phyloP scores from a whole-genome alignment of 1,140 invertebrate species.

The Drosophila obscura region DNA sequence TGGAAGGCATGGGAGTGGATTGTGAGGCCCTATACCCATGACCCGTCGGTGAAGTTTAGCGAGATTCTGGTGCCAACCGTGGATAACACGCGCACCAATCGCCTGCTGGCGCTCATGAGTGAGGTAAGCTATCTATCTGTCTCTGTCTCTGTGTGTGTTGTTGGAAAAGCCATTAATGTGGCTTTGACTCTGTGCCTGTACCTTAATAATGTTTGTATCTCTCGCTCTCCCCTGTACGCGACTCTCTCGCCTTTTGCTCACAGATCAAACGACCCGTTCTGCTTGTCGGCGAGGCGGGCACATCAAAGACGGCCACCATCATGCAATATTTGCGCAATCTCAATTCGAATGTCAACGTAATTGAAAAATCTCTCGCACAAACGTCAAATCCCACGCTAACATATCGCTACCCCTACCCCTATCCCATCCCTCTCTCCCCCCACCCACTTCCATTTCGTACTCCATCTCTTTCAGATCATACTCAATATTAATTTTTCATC shows the following conservation, averaged over 20 bases:
- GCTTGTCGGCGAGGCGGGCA: conserved; percentile 94
- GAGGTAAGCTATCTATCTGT: conserved; percentile 82
- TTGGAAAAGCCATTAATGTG: conserved; percentile 25
- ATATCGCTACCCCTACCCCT: conserved; percentile 13
- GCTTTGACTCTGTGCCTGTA: conserved; percentile 5
- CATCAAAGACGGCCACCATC: conserved; percentile 95
- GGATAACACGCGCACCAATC: conserved; percentile 91
- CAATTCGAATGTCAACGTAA: conserved; percentile 89
- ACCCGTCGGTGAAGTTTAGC: conserved; percentile 88
- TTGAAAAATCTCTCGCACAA: conserved; percentile 74
- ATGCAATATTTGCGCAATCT: conserved; percentile 91
- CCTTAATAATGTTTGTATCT: conserved; percentile 43
- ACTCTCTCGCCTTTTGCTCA: neutral
- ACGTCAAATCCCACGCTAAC: conserved; percentile 35
- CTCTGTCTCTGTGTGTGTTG: too few relatives aligned
- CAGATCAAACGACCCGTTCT: conserved; percentile 90
- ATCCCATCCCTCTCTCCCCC: neutral
- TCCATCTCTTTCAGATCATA: conserved; percentile 85
- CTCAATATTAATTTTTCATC: conserved; percentile 96
- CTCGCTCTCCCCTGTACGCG: conserved; percentile 9
- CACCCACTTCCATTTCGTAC: neutral
- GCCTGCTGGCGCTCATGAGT: conserved; percentile 92
- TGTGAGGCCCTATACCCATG: conserved; percentile 90
- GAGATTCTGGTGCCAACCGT: conserved; percentile 95
- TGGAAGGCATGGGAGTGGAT: conserved; percentile 95